Percentiles rank a stretch among this genome's conserved stretches.
Conservation (phyloP, 1,140 invertebrate species). For the Anastatus disparis region DNA sequence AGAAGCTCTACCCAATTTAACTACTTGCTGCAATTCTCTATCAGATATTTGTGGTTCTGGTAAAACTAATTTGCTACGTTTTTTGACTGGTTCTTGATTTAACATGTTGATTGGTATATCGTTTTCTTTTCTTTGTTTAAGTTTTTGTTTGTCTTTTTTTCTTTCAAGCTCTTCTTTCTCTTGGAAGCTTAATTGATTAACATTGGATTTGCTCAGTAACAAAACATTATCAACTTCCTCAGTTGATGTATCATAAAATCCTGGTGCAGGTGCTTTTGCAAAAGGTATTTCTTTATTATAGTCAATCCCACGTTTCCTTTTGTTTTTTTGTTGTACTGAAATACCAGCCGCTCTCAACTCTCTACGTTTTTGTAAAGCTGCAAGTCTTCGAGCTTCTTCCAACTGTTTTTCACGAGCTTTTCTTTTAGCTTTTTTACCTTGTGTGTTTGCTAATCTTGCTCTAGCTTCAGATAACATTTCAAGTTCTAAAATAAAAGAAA, state of each 20-base stretch:
- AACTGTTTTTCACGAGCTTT: constrained; percentile 99
- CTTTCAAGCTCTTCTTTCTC: constrained; percentile 91
- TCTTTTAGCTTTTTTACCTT: constrained; percentile 99
- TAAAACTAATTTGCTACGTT: constrained; percentile 95
- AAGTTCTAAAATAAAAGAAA: constrained; percentile 80
- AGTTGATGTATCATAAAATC: constrained; percentile 93
- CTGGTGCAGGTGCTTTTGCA: constrained; percentile 90
- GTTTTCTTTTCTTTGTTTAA: constrained; percentile 96
- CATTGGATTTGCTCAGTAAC: constrained; percentile 87
- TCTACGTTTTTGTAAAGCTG: constrained; percentile 94
- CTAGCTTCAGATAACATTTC: constrained; percentile 99
- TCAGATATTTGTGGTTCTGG: constrained; percentile 98
- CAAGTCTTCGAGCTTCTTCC: constrained; percentile 95
- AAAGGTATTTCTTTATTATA: constrained; percentile 99
- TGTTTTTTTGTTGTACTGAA: constrained; percentile 79
- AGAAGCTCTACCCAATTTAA: constrained; percentile 95
- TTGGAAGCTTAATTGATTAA: constrained; percentile 93
- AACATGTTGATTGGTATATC: constrained; percentile 93
- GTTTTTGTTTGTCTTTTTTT: constrained; percentile 90
- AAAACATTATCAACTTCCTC: constrained; percentile 87
- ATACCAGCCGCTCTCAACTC: constrained; percentile 99
- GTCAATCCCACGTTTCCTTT: constrained; percentile 87
- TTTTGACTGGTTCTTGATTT: constrained; percentile 89
- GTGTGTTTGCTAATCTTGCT: constrained; percentile 97
- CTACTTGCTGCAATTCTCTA: constrained; percentile 88